Conservation (phyloP, 2,888 invertebrate genomes). For the Drosophila subquinaria region DNA sequence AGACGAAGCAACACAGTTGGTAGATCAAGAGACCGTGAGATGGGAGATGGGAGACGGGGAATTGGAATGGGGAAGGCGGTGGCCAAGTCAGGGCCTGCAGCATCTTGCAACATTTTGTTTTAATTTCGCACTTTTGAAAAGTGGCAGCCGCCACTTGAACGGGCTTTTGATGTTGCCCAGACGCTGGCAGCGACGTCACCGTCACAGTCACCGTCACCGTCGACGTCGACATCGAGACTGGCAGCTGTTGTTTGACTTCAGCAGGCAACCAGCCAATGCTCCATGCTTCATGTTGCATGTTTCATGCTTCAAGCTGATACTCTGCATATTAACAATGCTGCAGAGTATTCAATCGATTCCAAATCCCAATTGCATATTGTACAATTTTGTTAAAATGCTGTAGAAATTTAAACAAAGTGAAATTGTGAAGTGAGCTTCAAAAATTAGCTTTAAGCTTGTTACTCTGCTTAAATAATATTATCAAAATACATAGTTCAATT, state of each 20-base stretch:
- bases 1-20: constrained; percentile 39
- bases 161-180: constrained; percentile 72
- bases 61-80: background rate
- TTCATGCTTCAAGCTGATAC: constrained; percentile 13
- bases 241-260: constrained; percentile 62
- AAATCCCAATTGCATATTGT: background rate
- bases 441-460: background rate
- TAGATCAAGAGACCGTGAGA: background rate
- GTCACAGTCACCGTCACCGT: constrained; percentile 2
- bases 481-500: background rate
- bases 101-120: constrained; percentile 78
- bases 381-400: background rate
- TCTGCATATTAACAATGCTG: constrained; percentile 2
- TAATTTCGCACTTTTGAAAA: constrained; percentile 77
- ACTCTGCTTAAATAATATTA: background rate
- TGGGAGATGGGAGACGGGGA: background rate
- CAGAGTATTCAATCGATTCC: background rate
- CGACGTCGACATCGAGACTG: constrained; percentile 16
- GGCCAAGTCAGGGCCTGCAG: constrained; percentile 62
- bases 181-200: constrained; percentile 39
- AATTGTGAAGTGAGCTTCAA: background rate
- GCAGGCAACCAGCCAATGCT: constrained; percentile 36
- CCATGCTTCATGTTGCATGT: constrained; percentile 22
- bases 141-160: constrained; percentile 76
- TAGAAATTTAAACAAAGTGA: background rate